Percentiles rank a stretch among this genome's conserved stretches.
These are phyloP conservation scores for Aegithalos caudatus DNA, from an alignment of 2,113 vertebrate genomes.

Conservation along the genomic window DNA sequence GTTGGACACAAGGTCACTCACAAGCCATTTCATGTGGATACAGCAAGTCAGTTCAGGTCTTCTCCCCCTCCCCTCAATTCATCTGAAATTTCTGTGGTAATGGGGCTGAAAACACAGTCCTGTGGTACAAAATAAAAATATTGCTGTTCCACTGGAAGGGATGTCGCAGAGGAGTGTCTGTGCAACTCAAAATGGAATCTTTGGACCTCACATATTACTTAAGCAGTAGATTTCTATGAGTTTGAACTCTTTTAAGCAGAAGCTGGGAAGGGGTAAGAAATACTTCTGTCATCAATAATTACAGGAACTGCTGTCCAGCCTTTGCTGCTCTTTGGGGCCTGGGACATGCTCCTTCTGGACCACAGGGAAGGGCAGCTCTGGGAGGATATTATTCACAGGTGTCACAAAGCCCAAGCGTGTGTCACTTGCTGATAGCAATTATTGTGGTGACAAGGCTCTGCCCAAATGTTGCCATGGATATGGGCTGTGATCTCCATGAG, in stretches of 20 bases:
- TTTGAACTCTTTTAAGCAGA: slow-evolving; percentile 44
- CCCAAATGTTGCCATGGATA: background rate
- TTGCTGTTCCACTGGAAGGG: slow-evolving; percentile 19
- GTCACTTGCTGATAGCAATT: background rate
- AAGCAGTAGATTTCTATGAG: background rate
- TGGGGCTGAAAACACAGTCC: background rate
- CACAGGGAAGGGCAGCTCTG: background rate
- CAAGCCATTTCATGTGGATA: slow-evolving; percentile 5
- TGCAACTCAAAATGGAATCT: background rate
- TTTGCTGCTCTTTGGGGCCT: background rate
- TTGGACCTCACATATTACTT: background rate
- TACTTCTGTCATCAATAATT: background rate
- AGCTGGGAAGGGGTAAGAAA: background rate
- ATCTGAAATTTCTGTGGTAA: slow-evolving; percentile 11
- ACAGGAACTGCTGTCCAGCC: background rate
- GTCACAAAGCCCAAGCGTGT: background rate
- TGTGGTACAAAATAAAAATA: background rate
- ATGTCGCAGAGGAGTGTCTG: background rate
- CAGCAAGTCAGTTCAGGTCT: background rate
- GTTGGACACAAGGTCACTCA: background rate
- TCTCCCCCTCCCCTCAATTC: slow-evolving; percentile 14
- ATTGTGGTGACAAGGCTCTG: background rate
- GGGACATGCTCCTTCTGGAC: background rate
- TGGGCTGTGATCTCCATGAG: background rate
- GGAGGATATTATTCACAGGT: background rate